A percentile compares a stretch with the other conserved stretches of the same genome.
These are phyloP conservation scores for Chamaetylas fuelleborni DNA, from an alignment of 2,113 vertebrate genomes.

Conservation along the genomic window DNA sequence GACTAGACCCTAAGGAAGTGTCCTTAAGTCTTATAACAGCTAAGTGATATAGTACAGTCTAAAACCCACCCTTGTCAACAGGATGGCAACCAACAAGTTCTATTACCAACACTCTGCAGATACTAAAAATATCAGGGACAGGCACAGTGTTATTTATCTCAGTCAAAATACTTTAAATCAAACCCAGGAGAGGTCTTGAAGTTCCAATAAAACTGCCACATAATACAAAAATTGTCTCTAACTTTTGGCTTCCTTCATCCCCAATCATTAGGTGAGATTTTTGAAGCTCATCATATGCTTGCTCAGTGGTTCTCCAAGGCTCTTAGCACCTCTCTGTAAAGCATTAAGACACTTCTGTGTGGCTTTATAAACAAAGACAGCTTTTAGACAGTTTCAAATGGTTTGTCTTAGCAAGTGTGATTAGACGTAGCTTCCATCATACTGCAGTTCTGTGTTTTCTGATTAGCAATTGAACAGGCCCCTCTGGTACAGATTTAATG, in stretches of 20 bases:
- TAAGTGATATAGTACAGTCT: conserved; percentile 29
- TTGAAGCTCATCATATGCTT: not conserved
- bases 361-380: conserved; percentile 33
- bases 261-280: not conserved
- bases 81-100: conserved; percentile 33
- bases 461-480: conserved; percentile 84
- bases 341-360: conserved; percentile 54
- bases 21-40: conserved; percentile 29
- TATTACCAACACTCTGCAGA: not conserved
- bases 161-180: conserved; percentile 3
- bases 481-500: conserved; percentile 86
- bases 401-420: not conserved
- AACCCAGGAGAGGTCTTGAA: conserved; percentile 10
- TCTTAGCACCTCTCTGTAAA: conserved; percentile 34
- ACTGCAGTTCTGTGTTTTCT: conserved; percentile 79
- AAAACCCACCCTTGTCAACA: conserved; percentile 40
- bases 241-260: conserved; percentile 9
- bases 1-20: conserved; percentile 9
- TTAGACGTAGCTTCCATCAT: conserved; percentile 53
- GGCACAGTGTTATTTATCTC: conserved; percentile 35
- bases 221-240: conserved; percentile 29
- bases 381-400: not conserved
- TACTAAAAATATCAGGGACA: conserved; percentile 24
- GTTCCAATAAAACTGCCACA: conserved; percentile 17
- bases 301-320: conserved; percentile 9